Base-by-base conservation (phyloP, 2,797 vertebrate species). In the Centropyge bicolor region DNA sequence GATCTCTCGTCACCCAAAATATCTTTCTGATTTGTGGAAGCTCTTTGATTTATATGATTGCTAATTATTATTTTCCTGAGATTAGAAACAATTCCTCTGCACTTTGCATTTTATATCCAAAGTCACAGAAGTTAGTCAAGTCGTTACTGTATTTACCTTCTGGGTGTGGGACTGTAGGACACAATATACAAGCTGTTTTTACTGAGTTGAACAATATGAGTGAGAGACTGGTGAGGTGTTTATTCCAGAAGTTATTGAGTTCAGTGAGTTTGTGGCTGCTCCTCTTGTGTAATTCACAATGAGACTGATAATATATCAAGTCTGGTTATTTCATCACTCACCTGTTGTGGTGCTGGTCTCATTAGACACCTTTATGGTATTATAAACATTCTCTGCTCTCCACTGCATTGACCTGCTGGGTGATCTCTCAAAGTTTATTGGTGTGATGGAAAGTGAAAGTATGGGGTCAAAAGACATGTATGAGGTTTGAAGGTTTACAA, bases 241-340 rank as follows among this genome's bases (percentile, higher is more conserved):
- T 31, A 61, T 62, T 60, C 2, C n/a, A n/a, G 6, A 64, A 78
- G 62, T 87, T 80, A 52, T 27, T 72, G 76, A 71, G 76, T 85
- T 46, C 68, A 84, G 9, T 60, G 81, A 45, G 22, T 57, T 40
- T 78, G 62, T 76, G 49, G 54, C 62, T 19, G 46, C 35, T 83
- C 22, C 36, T 76, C 35, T 65, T 79, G 59, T 80, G 43, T 79
- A 69, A 64, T 61, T 83, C 49, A 79, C 41, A 76, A 40, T 70
- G 46, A 79, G 24, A 36, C n/a, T 80, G 13, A 70, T 46, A 45
- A 40, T 40, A 27, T 22, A 80, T 22, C 46, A 19, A 27, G 24
- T 46, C 9, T 63, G 40, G 64, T 78, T 61, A 81, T 86, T 72
- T 62, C 54, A 72, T 80, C 85, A 70, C 65, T 85, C 83, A 89